phyloP scores from a whole-genome alignment of 2,888 invertebrate genomes.

The Aporophyla nigra region DNA sequence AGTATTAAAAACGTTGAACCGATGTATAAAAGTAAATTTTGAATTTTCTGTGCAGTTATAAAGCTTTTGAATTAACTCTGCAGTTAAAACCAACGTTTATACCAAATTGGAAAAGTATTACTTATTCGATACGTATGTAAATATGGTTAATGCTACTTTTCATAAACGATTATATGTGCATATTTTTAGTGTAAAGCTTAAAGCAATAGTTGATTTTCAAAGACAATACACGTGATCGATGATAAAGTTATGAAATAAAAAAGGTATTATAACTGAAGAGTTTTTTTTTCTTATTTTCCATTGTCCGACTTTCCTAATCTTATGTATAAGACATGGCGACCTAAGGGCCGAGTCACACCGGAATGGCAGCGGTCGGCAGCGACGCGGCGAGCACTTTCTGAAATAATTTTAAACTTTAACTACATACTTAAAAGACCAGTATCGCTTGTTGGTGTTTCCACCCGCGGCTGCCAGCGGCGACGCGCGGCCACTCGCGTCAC shows the following conservation, averaged over 20 bases:
- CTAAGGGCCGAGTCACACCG: too few species aligned
- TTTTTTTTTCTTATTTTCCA: background rate
- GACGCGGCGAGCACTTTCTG: too few species aligned
- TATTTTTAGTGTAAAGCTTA: slow-evolving; percentile 17
- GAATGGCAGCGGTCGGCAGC: too few species aligned
- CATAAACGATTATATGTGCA: background rate
- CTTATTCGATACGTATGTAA: background rate
- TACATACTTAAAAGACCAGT: too few species aligned
- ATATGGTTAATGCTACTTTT: background rate
- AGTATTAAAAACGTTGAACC: background rate
- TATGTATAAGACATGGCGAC: too few species aligned
- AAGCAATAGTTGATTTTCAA: slow-evolving; percentile 54
- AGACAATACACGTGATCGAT: slow-evolving; percentile 48
- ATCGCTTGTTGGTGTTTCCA: too few species aligned
- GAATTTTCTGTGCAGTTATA: background rate
- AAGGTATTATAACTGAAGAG: slow-evolving; percentile 15
- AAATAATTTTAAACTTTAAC: too few species aligned
- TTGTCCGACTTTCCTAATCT: too few species aligned
- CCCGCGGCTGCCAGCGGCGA: too few species aligned
- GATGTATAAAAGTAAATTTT: background rate
- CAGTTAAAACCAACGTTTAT: background rate
- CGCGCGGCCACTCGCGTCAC: too few species aligned
- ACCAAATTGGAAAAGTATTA: slow-evolving; percentile 26
- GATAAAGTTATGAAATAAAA: slow-evolving; percentile 51
- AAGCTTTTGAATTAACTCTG: background rate